Conservation (phyloP, 2,797 vertebrate genomes). For the Buceros bicornis region DNA sequence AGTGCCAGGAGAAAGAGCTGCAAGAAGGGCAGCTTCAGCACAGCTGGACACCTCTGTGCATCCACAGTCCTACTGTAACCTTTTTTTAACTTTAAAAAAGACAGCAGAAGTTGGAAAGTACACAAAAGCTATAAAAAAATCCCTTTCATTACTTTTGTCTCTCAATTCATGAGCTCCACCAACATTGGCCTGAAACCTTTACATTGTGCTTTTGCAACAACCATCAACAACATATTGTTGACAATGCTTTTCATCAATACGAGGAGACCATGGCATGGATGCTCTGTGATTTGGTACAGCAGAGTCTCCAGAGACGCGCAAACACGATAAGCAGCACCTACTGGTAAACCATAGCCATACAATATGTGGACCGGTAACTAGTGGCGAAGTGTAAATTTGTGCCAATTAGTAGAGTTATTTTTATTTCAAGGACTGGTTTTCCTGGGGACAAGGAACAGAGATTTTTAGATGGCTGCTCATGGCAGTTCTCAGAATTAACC, state of each 20-base stretch:
- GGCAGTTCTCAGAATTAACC: conserved; percentile 54
- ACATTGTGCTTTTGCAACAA: rapidly evolving
- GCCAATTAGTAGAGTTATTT: background rate
- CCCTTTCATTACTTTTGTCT: background rate
- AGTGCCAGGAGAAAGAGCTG: too few relatives aligned
- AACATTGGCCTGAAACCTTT: rapidly evolving
- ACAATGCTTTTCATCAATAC: rapidly evolving
- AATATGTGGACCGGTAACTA: background rate
- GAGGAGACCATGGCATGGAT: background rate
- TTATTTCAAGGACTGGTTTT: background rate
- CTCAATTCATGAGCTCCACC: background rate
- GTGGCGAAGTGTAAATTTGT: background rate
- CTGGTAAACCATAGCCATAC: background rate
- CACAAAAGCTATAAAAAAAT: background rate
- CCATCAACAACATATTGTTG: rapidly evolving
- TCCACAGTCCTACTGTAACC: background rate
- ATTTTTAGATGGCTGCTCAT: conserved; percentile 25
- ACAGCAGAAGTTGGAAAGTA: background rate
- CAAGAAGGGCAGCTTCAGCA: too few relatives aligned
- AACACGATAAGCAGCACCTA: background rate
- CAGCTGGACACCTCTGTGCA: too few relatives aligned
- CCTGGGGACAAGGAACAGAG: background rate
- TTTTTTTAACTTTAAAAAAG: background rate
- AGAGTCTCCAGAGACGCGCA: background rate
- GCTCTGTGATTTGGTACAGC: background rate